phyloP scores from a whole-genome alignment of 2,888 invertebrate genomes.

The Drosophila pegasa region DNA sequence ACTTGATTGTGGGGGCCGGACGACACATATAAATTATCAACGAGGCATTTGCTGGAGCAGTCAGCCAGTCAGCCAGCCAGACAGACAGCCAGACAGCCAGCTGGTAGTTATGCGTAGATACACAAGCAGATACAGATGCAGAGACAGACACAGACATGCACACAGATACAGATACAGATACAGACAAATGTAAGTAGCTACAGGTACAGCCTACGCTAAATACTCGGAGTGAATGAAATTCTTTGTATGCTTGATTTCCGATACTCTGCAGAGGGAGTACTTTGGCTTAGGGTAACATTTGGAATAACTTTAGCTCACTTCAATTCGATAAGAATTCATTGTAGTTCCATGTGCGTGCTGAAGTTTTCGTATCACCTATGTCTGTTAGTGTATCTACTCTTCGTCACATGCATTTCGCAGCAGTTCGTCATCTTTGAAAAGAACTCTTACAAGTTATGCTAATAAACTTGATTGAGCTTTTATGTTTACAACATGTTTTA shows the following conservation, averaged over 20 bases:
- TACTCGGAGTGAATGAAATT: conserved; percentile 54
- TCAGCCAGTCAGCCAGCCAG: conserved; percentile 18
- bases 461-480: conserved; percentile 21
- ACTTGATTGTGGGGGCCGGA: conserved; percentile 79
- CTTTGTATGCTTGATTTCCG: conserved; percentile 6
- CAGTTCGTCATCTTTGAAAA: background rate
- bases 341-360: background rate
- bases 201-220: conserved; percentile 47
- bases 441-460: conserved; percentile 28
- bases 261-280: background rate
- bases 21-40: conserved; percentile 78
- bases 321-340: background rate
- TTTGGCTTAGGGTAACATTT: background rate
- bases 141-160: conserved; percentile 5
- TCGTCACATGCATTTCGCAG: background rate
- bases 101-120: conserved; percentile 43
- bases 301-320: background rate
- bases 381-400: conserved; percentile 9
- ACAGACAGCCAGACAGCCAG: conserved; percentile 12
- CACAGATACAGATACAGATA: conserved; percentile 41
- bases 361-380: background rate
- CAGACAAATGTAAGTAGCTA: conserved; percentile 16
- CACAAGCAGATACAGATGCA: conserved; percentile 25
- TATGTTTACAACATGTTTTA: conserved; percentile 4
- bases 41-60: conserved; percentile 44